Base-by-base conservation (phyloP, 2,888 invertebrate species). In the Axea sp. region DNA sequence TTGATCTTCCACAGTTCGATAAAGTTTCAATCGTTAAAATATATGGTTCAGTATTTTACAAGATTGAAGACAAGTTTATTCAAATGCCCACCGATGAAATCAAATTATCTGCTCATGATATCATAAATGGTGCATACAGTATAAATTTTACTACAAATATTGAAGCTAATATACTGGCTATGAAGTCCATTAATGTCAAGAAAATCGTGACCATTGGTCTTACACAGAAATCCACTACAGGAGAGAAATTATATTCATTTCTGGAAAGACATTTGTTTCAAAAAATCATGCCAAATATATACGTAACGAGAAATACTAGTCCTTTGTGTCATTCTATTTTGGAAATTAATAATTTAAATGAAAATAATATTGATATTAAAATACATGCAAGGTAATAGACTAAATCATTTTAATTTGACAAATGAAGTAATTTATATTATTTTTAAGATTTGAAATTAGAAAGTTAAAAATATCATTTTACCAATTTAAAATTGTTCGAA, bases 1-100 rank as follows among this genome's bases (percentile, higher is more conserved):
- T 87, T 0, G 82, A 84, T 64, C 55, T 87, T 12, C 86, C 87
- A 0, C 69, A 39, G 7, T 87, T 87, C 30, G 74, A 79, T 1
- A 30, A 51, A 0, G 22, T 68, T 0, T 6, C 78, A 1, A 11
- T 17, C 8, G 57, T 77, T 9, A 76, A 82, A 1, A 78, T 76
- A 1, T 77, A 76, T 30, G 86, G 83, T 1, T 82, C 79, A 5
- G 76, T 87, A 7, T 76, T 77, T 12, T 86, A 83, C 19, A 74
- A 78, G 5, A 57, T 79, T 8, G 80, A 81, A 3, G 83, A 78
- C 1, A 80, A 76, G 28, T 59, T 78, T 19, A 77, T 82, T 5
- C 87, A 87, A 71, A 76, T 80, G 0, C 71, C 80, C 0, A 33
- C 84, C 1, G 78, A 83, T 0, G 12, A 35, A 0, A 41, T 83